Conservation (phyloP, 1,140 invertebrate genomes). For the Epicauta chinensis region DNA sequence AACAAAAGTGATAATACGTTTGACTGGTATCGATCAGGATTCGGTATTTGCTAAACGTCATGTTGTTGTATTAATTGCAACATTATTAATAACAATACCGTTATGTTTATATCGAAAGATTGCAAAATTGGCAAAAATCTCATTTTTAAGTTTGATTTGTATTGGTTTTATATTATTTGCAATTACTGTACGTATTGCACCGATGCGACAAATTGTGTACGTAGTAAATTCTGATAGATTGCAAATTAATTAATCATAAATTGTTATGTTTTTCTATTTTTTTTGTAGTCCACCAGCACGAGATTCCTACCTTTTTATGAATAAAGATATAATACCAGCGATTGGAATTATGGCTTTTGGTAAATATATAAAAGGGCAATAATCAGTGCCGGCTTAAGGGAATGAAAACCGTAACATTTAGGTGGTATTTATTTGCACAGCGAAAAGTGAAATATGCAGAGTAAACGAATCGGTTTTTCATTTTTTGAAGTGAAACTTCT, state of each 20-base stretch:
- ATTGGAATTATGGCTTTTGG: constrained; percentile 84
- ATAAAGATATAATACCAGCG: constrained; percentile 69
- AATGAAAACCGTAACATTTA: too few relatives aligned
- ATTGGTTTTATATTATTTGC: constrained; percentile 68
- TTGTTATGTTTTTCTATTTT: too few relatives aligned
- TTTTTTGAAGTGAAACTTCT: too few relatives aligned
- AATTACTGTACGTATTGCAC: constrained; percentile 59
- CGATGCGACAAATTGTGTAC: constrained; percentile 55
- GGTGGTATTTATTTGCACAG: too few relatives aligned
- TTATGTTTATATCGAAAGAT: constrained; percentile 79
- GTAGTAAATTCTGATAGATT: background rate
- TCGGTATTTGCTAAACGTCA: constrained; percentile 61
- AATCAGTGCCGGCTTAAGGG: too few relatives aligned
- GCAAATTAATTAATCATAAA: background rate
- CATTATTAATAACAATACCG: constrained; percentile 70
- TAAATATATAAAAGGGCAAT: too few relatives aligned
- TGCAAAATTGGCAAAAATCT: constrained; percentile 70
- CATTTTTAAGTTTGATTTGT: constrained; percentile 70
- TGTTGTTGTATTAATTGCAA: constrained; percentile 71
- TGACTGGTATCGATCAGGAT: constrained; percentile 51
- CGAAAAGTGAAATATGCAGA: too few relatives aligned
- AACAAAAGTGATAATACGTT: constrained; percentile 71
- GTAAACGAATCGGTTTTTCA: too few relatives aligned
- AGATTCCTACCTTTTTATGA: constrained; percentile 71
- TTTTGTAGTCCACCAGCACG: constrained; percentile 54